Evolutionary conservation across 2,113 vertebrate genomes (phyloP).

Genomic region (Cyanocitta stelleri): DNA sequence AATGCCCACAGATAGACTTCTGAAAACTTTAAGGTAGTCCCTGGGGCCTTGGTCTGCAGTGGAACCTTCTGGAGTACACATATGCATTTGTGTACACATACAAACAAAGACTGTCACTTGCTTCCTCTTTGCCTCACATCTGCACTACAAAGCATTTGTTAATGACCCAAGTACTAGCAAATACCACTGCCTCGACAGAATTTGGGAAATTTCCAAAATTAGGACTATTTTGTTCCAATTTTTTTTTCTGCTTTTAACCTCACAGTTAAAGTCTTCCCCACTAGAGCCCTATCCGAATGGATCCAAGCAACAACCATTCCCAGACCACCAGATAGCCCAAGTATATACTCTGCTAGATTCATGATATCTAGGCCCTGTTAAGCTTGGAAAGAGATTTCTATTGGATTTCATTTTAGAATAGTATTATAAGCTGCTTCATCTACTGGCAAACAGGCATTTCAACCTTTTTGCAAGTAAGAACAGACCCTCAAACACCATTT

Average conservation of each 20-base stretch:
- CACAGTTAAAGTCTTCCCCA: neutral
- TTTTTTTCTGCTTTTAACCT: neutral
- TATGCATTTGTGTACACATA: neutral
- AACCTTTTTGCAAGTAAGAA: neutral
- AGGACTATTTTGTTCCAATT: neutral
- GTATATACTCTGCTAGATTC: neutral
- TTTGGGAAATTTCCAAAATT: neutral
- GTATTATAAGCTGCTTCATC: neutral
- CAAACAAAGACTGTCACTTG: conserved; percentile 45
- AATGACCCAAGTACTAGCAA: neutral
- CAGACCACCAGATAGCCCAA: neutral
- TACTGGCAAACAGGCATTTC: neutral
- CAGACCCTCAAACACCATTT: neutral
- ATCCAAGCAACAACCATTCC: neutral
- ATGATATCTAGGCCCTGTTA: neutral
- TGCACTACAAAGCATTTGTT: neutral
- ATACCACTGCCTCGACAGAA: neutral
- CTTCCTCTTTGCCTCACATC: conserved; percentile 33
- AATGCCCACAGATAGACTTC: neutral
- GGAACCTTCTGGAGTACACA: neutral
- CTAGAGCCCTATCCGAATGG: neutral
- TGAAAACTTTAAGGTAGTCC: neutral
- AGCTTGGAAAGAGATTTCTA: neutral
- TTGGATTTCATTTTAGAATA: neutral
- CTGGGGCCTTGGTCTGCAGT: neutral